These are phyloP conservation scores for Conus ventricosus DNA, from an alignment of 1,140 invertebrate species.

Conservation along the genomic window DNA sequence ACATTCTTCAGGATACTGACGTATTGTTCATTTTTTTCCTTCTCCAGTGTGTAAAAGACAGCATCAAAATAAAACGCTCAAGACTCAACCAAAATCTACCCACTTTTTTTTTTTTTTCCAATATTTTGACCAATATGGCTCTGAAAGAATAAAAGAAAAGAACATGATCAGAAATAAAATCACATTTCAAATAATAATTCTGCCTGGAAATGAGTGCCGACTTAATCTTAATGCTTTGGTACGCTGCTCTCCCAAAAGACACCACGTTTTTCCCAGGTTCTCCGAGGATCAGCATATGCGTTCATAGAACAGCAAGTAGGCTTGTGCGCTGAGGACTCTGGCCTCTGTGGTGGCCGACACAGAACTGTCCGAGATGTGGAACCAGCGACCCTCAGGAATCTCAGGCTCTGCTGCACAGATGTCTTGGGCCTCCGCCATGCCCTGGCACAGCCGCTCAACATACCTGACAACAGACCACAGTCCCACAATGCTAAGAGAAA, in stretches of 20 bases:
- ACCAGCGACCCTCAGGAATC: conserved; percentile 86
- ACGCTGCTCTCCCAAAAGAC: neutral
- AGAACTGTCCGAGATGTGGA: conserved; percentile 91
- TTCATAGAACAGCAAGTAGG: conserved; percentile 99
- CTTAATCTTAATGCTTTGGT: too few relatives aligned
- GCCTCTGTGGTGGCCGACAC: conserved; percentile 88
- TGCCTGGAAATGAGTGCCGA: too few relatives aligned
- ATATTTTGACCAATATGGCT: too few relatives aligned
- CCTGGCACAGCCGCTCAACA: conserved; percentile 32
- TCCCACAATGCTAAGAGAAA: too few relatives aligned
- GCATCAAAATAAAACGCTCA: too few relatives aligned
- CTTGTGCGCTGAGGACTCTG: conserved; percentile 89
- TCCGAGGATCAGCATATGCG: conserved; percentile 58
- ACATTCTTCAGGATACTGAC: too few relatives aligned
- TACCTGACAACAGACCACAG: conserved; percentile 23
- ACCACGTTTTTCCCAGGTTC: neutral
- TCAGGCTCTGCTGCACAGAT: conserved; percentile 8
- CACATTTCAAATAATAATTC: neutral
- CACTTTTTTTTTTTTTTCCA: too few relatives aligned
- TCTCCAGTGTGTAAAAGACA: too few relatives aligned
- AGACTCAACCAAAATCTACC: too few relatives aligned
- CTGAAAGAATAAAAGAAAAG: neutral
- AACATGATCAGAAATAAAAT: neutral
- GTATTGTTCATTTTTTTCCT: too few relatives aligned
- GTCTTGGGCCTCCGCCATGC: neutral